Conservation (phyloP, 2,888 invertebrate genomes). For the Ochlodes sylvanus region DNA sequence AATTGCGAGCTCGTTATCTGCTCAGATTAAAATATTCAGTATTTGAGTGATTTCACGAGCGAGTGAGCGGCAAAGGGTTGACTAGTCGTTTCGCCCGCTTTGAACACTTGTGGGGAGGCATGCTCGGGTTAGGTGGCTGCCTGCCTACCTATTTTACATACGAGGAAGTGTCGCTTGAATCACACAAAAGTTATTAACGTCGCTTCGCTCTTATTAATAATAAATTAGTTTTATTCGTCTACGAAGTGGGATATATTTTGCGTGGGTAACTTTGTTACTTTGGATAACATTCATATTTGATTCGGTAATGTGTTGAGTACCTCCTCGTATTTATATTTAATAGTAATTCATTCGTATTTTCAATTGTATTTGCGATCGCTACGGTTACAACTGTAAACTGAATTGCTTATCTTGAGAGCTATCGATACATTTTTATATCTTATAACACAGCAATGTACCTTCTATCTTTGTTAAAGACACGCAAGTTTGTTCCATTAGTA, state of each 20-base stretch:
- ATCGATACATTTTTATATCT: no score
- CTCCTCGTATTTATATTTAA: no score
- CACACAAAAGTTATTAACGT: conserved; percentile 54
- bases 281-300: background rate
- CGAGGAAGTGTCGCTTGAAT: conserved; percentile 58
- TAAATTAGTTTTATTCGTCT: conserved; percentile 37
- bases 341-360: no score
- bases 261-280: conserved; percentile 15
- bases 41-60: conserved; percentile 85
- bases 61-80: conserved; percentile 85
- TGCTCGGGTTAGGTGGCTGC: conserved; percentile 58
- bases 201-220: conserved; percentile 46
- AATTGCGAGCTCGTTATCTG: conserved; percentile 85
- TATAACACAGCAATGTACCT: no score
- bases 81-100: conserved; percentile 82
- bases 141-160: conserved; percentile 70
- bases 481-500: no score
- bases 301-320: no score
- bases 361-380: no score
- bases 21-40: conserved; percentile 85
- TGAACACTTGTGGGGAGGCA: conserved; percentile 80
- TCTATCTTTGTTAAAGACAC: no score
- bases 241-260: conserved; percentile 21
- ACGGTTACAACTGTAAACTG: no score
- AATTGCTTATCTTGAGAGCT: no score